These are phyloP conservation scores for Sarcophaga bullata DNA, from an alignment of 1,140 invertebrate genomes.

Conservation along the genomic window DNA sequence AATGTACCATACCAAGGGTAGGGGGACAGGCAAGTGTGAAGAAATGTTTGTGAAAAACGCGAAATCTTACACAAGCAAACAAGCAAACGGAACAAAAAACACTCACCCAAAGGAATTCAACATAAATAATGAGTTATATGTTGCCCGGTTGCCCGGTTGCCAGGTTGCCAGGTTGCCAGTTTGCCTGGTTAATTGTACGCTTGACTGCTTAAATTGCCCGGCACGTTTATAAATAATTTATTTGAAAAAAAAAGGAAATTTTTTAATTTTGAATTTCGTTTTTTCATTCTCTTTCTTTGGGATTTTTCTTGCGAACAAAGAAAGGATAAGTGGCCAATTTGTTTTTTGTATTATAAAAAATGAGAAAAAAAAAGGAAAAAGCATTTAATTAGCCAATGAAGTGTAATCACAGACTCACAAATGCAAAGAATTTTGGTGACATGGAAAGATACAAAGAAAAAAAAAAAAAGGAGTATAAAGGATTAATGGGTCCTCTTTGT, in stretches of 20 bases:
- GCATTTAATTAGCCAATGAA: not conserved
- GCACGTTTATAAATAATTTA: not conserved
- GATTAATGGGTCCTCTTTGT: too few species aligned
- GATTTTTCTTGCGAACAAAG: not conserved
- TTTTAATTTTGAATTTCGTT: not conserved
- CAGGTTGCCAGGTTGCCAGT: not conserved
- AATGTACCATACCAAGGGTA: too few species aligned
- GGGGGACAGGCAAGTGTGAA: too few species aligned
- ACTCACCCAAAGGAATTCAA: not conserved
- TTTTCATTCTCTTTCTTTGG: not conserved
- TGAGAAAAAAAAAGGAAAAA: not conserved
- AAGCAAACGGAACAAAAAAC: not conserved
- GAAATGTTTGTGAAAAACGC: too few species aligned
- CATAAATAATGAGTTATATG: conserved; percentile 21
- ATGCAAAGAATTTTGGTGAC: not conserved
- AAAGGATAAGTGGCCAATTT: not conserved
- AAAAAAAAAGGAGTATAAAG: too few species aligned
- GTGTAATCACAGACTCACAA: not conserved
- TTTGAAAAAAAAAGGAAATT: not conserved
- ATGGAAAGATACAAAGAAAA: too few species aligned
- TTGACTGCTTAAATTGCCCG: not conserved
- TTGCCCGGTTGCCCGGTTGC: not conserved
- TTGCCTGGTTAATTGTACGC: not conserved
- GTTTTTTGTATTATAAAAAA: not conserved
- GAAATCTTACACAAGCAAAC: not conserved